Base-by-base conservation (phyloP, 1,140 invertebrate genomes). In the Polypedilum pembai region DNA sequence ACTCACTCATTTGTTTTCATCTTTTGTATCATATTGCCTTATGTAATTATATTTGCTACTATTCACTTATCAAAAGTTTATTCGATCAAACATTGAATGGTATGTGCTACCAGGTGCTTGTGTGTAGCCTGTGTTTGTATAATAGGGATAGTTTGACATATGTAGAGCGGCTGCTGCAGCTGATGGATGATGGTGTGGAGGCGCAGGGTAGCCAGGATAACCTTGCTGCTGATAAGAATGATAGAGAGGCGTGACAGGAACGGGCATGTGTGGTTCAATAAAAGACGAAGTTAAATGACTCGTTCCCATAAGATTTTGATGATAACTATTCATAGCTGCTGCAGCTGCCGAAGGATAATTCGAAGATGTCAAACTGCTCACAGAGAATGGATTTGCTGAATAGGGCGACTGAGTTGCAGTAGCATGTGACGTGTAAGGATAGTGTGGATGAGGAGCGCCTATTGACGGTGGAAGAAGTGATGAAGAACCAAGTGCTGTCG, bases 11-110 rank as follows among this genome's bases (percentile, higher is more conserved):
- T 10, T 20, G 65, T 69, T 69, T 18, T 69, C 45, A 56, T 69
- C 20, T 20, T n/a, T 69, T 69, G 45, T 20, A 21, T 33, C 24
- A 33, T 69, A 69, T 69, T 69, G 65, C 65, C 65, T 69, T 69
- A 69, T 3, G 24, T 33, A 33, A 33, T 20, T 69, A 20, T 18
- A 10, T 20, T 7, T 20, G 8, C 18, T 69, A 69, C 8, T 21
- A 8, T 20, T 69, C 65, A 69, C 18, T 69, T 78, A 74, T 82
- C 80, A 73, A 80, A 80, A 80, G 74, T 82, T 82, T 12, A 82
- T 75, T 56, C 80, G 78, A 74, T 82, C 81, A 65, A 82, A 82
- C 66, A 82, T 81, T 74, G 76, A 78, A 7, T 79, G 74, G 76
- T 81, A 79, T n/a, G 12, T 77, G 45, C 69, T 81, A 78, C 17